A percentile compares a stretch with the other conserved stretches of the same genome.
These are phyloP conservation scores for Spilosoma lubricipeda DNA, from an alignment of 2,888 invertebrate species.

Conservation along the genomic window DNA sequence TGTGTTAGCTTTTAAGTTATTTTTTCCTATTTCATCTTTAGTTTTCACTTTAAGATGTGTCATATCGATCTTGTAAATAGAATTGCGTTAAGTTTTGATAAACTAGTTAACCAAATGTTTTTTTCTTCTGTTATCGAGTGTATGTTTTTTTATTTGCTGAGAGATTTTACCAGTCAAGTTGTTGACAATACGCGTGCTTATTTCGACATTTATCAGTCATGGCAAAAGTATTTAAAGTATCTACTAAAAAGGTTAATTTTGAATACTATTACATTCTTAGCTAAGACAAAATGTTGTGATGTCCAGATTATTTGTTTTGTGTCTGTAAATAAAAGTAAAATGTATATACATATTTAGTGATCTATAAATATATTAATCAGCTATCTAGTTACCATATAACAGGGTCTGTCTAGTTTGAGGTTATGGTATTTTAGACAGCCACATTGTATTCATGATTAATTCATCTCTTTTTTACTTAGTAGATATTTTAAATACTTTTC, in stretches of 20 bases:
- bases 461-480: background rate
- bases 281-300: background rate
- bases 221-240: background rate
- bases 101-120: slow-evolving; percentile 30
- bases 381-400: background rate
- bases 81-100: slow-evolving; percentile 28
- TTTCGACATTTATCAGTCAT: background rate
- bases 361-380: no score
- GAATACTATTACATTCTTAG: background rate
- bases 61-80: slow-evolving; percentile 30
- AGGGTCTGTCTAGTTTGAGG: background rate
- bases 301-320: background rate
- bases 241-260: background rate
- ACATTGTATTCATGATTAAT: background rate
- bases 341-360: no score
- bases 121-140: slow-evolving; percentile 23
- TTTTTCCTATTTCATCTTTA: slow-evolving; percentile 29
- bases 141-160: slow-evolving; percentile 3
- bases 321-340: background rate
- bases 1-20: slow-evolving; percentile 25
- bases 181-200: background rate
- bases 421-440: background rate
- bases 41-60: slow-evolving; percentile 25
- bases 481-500: background rate
- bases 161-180: background rate